Evolutionary conservation across 2,113 vertebrate species (phyloP).

Genomic region (Eptatretus burgeri): DNA sequence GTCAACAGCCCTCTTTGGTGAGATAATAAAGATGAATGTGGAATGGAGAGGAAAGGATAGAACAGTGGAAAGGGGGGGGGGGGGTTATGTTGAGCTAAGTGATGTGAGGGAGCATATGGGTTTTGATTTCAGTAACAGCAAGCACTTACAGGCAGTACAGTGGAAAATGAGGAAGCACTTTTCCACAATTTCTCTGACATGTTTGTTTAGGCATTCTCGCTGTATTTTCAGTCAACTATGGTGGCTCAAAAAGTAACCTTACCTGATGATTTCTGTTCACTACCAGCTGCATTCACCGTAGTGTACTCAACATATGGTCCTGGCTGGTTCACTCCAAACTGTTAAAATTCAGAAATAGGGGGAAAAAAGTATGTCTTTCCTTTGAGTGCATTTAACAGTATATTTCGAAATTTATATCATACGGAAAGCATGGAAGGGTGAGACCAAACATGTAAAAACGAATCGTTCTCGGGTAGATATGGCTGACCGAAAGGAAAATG

Average conservation of each 20-base stretch:
- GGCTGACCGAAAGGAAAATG: neutral
- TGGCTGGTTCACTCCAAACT: constrained; percentile 84
- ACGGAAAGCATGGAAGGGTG: neutral
- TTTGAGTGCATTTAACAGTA: neutral
- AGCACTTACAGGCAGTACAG: no score
- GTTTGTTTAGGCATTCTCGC: no score
- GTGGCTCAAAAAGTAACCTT: constrained; percentile 13
- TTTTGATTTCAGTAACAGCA: no score
- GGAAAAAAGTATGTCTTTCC: neutral
- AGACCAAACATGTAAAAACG: neutral
- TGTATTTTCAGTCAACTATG: no score
- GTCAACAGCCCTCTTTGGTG: no score
- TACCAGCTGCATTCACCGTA: constrained; percentile 62
- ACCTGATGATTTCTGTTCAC: constrained; percentile 81
- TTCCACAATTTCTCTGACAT: no score
- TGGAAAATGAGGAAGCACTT: no score
- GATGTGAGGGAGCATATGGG: no score
- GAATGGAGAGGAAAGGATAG: no score
- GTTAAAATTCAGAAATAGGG: constrained; percentile 19
- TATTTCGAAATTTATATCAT: neutral
- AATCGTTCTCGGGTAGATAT: neutral
- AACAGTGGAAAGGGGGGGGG: no score
- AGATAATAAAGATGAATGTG: no score
- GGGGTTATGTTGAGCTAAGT: no score
- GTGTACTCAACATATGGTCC: constrained; percentile 92